Percentiles rank a stretch among this genome's conserved stretches.
Conservation (phyloP, 2,888 invertebrate species). For the Epinotia brunnichana region DNA sequence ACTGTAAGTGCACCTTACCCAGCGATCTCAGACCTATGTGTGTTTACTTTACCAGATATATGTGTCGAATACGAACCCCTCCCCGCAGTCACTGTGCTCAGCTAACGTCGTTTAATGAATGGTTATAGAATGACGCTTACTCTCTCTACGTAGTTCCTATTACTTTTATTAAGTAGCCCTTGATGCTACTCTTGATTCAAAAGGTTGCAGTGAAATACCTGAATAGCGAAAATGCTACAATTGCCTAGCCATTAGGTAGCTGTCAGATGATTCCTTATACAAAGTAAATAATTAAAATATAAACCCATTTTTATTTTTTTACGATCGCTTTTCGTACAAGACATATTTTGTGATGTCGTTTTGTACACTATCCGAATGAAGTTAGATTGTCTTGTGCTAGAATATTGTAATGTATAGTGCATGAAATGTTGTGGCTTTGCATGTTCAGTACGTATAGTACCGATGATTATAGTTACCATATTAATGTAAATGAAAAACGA, state of each 20-base stretch:
- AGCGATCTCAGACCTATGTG: slow-evolving; percentile 74
- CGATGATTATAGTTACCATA: slow-evolving; percentile 9
- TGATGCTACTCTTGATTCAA: neutral
- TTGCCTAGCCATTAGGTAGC: slow-evolving; percentile 31
- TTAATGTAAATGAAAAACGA: neutral
- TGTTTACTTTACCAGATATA: slow-evolving; percentile 72
- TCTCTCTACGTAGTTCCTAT: slow-evolving; percentile 49
- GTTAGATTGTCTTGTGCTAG: slow-evolving; percentile 53
- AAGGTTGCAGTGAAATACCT: neutral
- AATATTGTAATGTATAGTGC: slow-evolving; percentile 55
- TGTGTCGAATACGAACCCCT: slow-evolving; percentile 68
- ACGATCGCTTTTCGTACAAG: neutral
- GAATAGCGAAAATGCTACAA: slow-evolving; percentile 6
- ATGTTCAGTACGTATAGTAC: slow-evolving; percentile 55
- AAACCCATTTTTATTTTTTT: slow-evolving; percentile 11
- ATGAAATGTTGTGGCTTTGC: slow-evolving; percentile 65
- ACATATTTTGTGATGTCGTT: slow-evolving; percentile 24
- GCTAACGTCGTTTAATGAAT: slow-evolving; percentile 71
- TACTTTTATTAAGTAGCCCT: slow-evolving; percentile 56
- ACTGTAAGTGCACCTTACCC: slow-evolving; percentile 82
- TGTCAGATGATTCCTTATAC: slow-evolving; percentile 19
- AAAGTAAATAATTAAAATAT: slow-evolving; percentile 1
- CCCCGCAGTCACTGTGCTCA: slow-evolving; percentile 70
- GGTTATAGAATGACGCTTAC: slow-evolving; percentile 51
- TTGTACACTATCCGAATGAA: slow-evolving; percentile 29